A percentile compares a stretch with the other conserved stretches of the same genome.
Evolutionary conservation across 2,888 invertebrate species (phyloP).

Genomic region (Ptychoptera contaminata): DNA sequence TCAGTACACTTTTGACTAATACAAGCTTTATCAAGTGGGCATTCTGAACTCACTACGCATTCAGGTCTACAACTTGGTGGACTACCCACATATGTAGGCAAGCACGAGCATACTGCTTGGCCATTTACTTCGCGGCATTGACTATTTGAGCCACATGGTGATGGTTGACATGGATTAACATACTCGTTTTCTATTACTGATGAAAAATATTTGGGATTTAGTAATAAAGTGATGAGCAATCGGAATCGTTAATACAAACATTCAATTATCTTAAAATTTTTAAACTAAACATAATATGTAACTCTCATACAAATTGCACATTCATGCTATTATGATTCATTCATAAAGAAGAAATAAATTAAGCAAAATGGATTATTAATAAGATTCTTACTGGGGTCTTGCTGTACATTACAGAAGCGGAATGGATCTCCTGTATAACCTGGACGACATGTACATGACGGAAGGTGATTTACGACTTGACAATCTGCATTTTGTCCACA

Average conservation of each 20-base stretch:
- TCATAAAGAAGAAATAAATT: neutral
- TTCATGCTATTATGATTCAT: neutral
- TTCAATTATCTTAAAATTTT: neutral
- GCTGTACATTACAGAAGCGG: slow-evolving; percentile 40
- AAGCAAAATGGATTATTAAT: slow-evolving; percentile 18
- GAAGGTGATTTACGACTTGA: slow-evolving; percentile 54
- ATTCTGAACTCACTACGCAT: slow-evolving; percentile 38
- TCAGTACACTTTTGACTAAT: slow-evolving; percentile 49
- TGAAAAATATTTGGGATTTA: slow-evolving; percentile 37
- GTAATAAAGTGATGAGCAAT: slow-evolving; percentile 37
- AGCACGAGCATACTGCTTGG: slow-evolving; percentile 41
- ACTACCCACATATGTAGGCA: slow-evolving; percentile 39
- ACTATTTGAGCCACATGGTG: slow-evolving; percentile 65
- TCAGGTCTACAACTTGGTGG: slow-evolving; percentile 44
- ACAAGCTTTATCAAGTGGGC: slow-evolving; percentile 41
- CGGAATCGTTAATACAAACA: too few species aligned
- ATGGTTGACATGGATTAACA: slow-evolving; percentile 32
- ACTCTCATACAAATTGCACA: neutral
- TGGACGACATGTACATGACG: slow-evolving; percentile 48
- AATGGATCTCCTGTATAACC: slow-evolving; percentile 70
- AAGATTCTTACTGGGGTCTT: slow-evolving; percentile 40
- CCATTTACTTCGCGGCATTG: slow-evolving; percentile 46
- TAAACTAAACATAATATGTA: neutral
- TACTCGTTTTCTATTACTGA: slow-evolving; percentile 18
- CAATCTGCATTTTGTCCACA: slow-evolving; percentile 62